phyloP scores from a whole-genome alignment of 2,113 vertebrate genomes.

The Odontophorus gujanensis region DNA sequence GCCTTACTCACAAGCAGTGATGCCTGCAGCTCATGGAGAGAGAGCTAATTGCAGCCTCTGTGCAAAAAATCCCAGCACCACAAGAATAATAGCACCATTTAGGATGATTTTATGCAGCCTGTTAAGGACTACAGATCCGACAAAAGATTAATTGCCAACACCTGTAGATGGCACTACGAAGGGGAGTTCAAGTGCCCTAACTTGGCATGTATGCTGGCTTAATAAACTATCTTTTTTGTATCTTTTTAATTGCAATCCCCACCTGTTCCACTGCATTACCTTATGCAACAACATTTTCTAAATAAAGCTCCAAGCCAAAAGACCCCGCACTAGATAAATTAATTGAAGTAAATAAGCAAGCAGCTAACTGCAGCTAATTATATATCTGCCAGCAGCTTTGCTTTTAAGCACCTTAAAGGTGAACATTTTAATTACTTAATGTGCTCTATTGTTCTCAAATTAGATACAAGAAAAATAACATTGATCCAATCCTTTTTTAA shows the following conservation, averaged over 20 bases:
- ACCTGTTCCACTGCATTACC: not conserved
- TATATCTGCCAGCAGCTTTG: slow-evolving; percentile 24
- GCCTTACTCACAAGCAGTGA: not conserved
- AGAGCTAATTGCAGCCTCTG: not conserved
- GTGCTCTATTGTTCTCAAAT: slow-evolving; percentile 61
- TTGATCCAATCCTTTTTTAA: slow-evolving; percentile 50
- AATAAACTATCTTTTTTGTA: not conserved
- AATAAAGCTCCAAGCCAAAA: slow-evolving; percentile 24
- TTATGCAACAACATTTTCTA: slow-evolving; percentile 6
- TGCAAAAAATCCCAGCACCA: not conserved
- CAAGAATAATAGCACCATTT: not conserved
- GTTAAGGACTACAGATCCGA: not conserved
- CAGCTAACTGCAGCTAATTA: slow-evolving; percentile 50
- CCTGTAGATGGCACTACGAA: not conserved
- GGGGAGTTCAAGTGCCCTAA: not conserved
- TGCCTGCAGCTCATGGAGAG: not conserved
- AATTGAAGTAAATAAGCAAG: slow-evolving; percentile 27
- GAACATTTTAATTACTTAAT: slow-evolving; percentile 71
- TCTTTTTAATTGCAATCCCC: not conserved
- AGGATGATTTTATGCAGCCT: not conserved
- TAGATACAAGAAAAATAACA: slow-evolving; percentile 65
- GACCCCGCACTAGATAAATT: not conserved
- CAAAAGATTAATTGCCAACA: not conserved
- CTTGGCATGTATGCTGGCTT: not conserved
- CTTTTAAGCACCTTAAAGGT: slow-evolving; percentile 61